phyloP scores from a whole-genome alignment of 2,797 vertebrate genomes.

The Eidolon dupreanum region DNA sequence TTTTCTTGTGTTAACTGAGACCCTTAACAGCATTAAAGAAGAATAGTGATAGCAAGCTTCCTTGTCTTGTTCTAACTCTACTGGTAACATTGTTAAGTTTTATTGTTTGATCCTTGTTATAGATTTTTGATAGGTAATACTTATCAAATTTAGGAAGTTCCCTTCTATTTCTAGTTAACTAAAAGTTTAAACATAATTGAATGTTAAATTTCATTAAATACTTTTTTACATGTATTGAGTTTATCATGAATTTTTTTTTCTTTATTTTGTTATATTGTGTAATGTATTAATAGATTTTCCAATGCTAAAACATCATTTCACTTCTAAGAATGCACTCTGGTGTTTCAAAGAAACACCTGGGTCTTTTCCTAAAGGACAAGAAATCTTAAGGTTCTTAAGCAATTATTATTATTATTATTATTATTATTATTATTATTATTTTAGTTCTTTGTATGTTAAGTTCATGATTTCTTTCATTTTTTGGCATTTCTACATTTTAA shows the following conservation, averaged over 20 bases:
- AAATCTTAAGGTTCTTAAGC: neutral
- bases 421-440: neutral
- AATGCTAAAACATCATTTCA: neutral
- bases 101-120: neutral
- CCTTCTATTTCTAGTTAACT: conserved; percentile 29
- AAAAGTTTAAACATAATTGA: neutral
- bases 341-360: neutral
- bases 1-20: neutral
- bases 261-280: neutral
- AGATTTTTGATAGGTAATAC: neutral
- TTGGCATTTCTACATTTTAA: neutral
- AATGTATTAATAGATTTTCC: neutral
- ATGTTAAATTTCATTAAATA: neutral
- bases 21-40: neutral
- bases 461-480: neutral
- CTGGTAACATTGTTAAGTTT: neutral
- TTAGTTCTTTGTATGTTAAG: neutral
- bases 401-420: neutral
- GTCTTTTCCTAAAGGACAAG: neutral
- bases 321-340: neutral
- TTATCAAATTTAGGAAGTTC: neutral
- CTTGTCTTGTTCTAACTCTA: neutral
- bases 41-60: neutral
- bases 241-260: neutral
- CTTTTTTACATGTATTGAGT: neutral